A percentile compares a stretch with the other conserved stretches of the same genome.
Conservation (phyloP, 2,888 invertebrate species). For the Panzeria rudis region DNA sequence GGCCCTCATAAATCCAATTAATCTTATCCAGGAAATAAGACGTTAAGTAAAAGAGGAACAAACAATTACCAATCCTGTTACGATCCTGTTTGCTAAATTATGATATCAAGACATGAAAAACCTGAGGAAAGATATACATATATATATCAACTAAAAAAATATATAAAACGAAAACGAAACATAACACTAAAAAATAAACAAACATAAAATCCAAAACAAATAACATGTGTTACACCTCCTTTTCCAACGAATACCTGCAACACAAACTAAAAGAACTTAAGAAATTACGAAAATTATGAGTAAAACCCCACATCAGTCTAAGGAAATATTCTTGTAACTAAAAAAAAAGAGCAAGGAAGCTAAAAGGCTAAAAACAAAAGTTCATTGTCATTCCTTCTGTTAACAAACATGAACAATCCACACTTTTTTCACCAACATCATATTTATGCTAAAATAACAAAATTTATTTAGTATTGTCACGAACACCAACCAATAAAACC, state of each 20-base stretch:
- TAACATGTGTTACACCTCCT: conserved; percentile 20
- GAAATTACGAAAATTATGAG: conserved; percentile 13
- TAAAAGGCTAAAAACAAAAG: conserved; percentile 3
- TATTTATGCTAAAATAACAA: conserved; percentile 69
- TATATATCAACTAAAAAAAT: conserved; percentile 2
- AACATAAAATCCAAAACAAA: background rate
- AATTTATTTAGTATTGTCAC: conserved; percentile 71
- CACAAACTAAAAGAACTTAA: background rate
- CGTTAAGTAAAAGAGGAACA: background rate
- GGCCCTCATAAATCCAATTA: background rate
- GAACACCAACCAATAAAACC: conserved; percentile 67
- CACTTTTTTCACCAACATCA: conserved; percentile 49
- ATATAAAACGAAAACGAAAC: background rate
- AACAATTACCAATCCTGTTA: conserved; percentile 21
- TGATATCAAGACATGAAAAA: conserved; percentile 56
- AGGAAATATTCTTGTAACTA: background rate
- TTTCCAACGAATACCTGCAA: background rate
- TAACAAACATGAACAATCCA: conserved; percentile 64
- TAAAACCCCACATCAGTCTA: conserved; percentile 4
- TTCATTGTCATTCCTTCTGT: conserved; percentile 68
- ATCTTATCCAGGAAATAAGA: conserved; percentile 8
- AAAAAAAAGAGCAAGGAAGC: background rate
- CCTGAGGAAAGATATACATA: conserved; percentile 12
- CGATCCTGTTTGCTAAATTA: conserved; percentile 28
- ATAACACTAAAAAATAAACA: background rate